phyloP scores from a whole-genome alignment of 2,888 invertebrate species.

The Ophion slaviceki region DNA sequence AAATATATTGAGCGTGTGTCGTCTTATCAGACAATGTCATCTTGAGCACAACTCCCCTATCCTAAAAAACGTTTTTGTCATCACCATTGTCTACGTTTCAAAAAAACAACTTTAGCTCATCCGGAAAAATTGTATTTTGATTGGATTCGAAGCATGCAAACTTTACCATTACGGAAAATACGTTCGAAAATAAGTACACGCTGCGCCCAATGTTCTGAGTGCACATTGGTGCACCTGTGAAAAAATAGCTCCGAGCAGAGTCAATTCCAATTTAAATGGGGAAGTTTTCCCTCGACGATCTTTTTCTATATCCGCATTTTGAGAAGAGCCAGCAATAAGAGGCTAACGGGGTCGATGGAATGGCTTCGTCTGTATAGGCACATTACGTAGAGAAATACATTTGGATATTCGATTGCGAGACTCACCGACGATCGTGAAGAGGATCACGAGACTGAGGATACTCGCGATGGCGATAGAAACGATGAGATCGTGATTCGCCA shows the following conservation, averaged over 20 bases:
- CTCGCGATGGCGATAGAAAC: constrained; percentile 73
- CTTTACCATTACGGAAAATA: not conserved
- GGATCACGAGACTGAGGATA: constrained; percentile 74
- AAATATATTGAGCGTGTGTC: too few species aligned
- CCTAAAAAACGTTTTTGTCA: not conserved
- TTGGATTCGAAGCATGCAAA: not conserved
- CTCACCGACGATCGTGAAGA: constrained; percentile 77
- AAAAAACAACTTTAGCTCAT: not conserved
- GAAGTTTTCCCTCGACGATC: too few species aligned
- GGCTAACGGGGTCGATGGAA: not conserved
- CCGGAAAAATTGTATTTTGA: not conserved
- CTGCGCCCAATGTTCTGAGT: too few species aligned
- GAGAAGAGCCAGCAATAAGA: too few species aligned
- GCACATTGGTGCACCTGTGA: not conserved
- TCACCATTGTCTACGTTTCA: not conserved
- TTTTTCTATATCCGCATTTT: too few species aligned
- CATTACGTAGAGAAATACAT: not conserved
- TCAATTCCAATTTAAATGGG: not conserved
- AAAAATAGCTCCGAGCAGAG: not conserved
- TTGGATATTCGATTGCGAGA: not conserved
- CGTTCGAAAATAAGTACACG: not conserved
- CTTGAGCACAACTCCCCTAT: not conserved
- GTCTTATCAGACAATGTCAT: too few species aligned
- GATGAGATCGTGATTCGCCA: constrained; percentile 70
- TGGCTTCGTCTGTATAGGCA: not conserved